Evolutionary conservation across 2,888 invertebrate genomes (phyloP), one percentile per base, ranked within the genome.

Genomic region (Dicycla oo): DNA sequence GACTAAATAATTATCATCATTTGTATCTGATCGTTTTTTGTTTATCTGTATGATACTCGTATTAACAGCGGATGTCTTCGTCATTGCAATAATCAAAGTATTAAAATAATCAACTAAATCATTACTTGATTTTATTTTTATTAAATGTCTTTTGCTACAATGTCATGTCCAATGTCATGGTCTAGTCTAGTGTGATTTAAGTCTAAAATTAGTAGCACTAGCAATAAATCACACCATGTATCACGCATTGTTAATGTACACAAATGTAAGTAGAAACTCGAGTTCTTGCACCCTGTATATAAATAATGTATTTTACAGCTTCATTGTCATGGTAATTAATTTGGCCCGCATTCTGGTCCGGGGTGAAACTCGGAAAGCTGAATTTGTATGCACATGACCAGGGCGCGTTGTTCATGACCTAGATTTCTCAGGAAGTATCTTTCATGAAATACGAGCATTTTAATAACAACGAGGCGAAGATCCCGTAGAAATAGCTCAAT

Each of bases 291-390:
- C 90, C 91, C 89, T 77, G 74, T 76, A 51, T 89, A 92, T 94
- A 93, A 94, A 94, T 94, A 93, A 94, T 93, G 88, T 87, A 94
- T 93, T 92, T 92, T 88, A 94, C 89, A 76, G 73, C 77, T 82
- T 81, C 87, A 93, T 94, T 94, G 94, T 94, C 88, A 94, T 94
- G 94, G 86, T 94, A 94, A 95, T 94, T 93, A 92, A 93, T 93
- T 91, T 93, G 92, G 86, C 92, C 91, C 87, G 91, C 90, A 91
- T 91, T 84, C 87, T 83, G 69, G 73, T 85, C 82, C 86, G 86
- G 91, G 91, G 92, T 90, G 92, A 94, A 94, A 94, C 90, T 88
- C 69, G 54, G 69, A 78, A 73, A 80, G 82, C 73, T 78, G 70
- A 79, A 88, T 88, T 89, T 88, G 88, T 87, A 88, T 89, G 87